Evolutionary conservation across 2,113 vertebrate genomes (phyloP).

Genomic region (Epinephelus moara): DNA sequence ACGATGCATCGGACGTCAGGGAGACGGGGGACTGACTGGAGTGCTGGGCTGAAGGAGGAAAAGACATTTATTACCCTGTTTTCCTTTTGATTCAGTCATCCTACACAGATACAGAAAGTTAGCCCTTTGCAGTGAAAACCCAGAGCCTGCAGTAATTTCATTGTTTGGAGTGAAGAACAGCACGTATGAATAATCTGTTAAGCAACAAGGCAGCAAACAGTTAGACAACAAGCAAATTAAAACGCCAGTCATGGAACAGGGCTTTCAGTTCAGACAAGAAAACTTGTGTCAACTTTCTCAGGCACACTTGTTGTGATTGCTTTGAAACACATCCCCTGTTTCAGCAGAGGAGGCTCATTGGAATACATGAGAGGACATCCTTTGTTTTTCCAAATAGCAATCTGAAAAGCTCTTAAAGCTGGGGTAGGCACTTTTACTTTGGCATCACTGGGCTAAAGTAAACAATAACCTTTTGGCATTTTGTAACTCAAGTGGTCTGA

Average conservation of each 20-base stretch:
- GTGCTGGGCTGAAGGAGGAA: conserved; percentile 88
- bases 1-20: conserved; percentile 95
- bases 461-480: no score
- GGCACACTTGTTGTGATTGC: neutral
- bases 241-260: neutral
- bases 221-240: neutral
- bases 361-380: neutral
- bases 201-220: neutral
- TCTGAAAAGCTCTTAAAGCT: neutral
- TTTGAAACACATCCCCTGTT: neutral
- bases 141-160: neutral
- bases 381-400: neutral
- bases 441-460: no score
- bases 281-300: neutral
- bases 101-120: neutral
- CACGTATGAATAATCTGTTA: neutral
- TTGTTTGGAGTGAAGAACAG: neutral
- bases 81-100: neutral
- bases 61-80: fast-evolving
- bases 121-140: neutral
- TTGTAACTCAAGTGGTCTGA: no score
- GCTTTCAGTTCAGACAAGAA: neutral
- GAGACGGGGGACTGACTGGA: conserved; percentile 98
- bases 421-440: no score
- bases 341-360: neutral